phyloP scores from a whole-genome alignment of 1,140 invertebrate species.

The Drosophila navojoa region DNA sequence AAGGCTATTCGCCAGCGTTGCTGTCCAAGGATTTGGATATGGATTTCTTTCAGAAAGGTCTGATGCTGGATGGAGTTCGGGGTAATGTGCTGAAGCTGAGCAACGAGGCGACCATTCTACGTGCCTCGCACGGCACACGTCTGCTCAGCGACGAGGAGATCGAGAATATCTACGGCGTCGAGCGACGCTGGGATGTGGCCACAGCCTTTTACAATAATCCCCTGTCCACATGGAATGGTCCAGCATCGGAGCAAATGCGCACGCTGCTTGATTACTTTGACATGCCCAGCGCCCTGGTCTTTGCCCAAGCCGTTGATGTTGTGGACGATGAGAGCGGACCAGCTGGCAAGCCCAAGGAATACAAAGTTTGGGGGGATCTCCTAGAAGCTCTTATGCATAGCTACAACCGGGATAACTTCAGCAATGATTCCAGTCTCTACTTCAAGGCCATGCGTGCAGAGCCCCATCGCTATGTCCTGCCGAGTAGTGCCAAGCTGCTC shows the following conservation, averaged over 20 bases:
- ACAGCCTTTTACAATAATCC: conserved; percentile 86
- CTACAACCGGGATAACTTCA: conserved; percentile 87
- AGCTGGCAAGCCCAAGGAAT: conserved; percentile 59
- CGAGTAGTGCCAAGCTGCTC: conserved; percentile 86
- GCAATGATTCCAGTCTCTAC: conserved; percentile 85
- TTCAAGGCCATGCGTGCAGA: conserved; percentile 87
- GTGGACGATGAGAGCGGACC: conserved; percentile 85
- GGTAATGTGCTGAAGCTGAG: conserved; percentile 90
- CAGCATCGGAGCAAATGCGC: conserved; percentile 86
- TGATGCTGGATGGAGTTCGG: conserved; percentile 89
- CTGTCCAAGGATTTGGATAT: conserved; percentile 84
- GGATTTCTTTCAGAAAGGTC: conserved; percentile 90
- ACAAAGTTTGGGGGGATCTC: conserved; percentile 89
- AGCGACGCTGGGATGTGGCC: conserved; percentile 86
- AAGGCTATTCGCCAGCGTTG: conserved; percentile 86
- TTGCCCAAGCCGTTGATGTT: conserved; percentile 89
- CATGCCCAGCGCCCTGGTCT: conserved; percentile 87
- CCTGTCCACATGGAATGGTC: conserved; percentile 87
- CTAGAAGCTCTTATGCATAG: conserved; percentile 87
- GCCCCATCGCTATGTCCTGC: conserved; percentile 87
- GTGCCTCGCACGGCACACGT: conserved; percentile 89
- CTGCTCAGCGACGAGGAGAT: conserved; percentile 86
- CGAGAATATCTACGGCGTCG: conserved; percentile 86
- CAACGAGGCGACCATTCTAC: conserved; percentile 87
- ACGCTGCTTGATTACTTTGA: conserved; percentile 92